These are phyloP conservation scores for Bradypodion ventrale DNA, from an alignment of 2,797 vertebrate genomes.

Conservation along the genomic window DNA sequence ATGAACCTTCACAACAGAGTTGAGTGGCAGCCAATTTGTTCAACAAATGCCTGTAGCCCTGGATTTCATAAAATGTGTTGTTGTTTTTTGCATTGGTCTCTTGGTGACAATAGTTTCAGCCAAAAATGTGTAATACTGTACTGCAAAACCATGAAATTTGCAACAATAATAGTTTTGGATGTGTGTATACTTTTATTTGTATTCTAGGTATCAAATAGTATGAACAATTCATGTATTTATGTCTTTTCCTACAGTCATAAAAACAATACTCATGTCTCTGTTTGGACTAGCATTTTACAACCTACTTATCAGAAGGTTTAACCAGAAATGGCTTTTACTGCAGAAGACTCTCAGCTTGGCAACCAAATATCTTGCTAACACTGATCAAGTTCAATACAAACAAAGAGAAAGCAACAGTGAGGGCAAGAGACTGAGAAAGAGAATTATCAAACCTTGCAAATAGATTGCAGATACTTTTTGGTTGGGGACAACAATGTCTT, in stretches of 20 bases:
- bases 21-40: neutral
- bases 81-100: neutral
- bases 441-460: neutral
- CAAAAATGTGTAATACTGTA: neutral
- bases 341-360: neutral
- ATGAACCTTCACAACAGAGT: slow-evolving; percentile 4
- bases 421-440: neutral
- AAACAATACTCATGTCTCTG: slow-evolving; percentile 6
- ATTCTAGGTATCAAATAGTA: neutral
- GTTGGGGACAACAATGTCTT: neutral
- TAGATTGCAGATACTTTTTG: neutral
- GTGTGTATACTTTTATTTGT: neutral
- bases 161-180: neutral
- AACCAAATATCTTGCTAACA: slow-evolving; percentile 11
- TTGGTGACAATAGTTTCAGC: neutral
- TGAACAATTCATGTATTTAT: neutral
- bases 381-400: neutral
- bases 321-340: neutral
- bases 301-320: slow-evolving; percentile 11
- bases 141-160: neutral
- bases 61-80: neutral
- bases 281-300: slow-evolving; percentile 17
- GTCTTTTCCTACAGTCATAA: neutral
- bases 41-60: neutral
- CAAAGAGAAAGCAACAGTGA: neutral